Conservation (phyloP, 2,888 invertebrate species). For the Epinotia bilunana region DNA sequence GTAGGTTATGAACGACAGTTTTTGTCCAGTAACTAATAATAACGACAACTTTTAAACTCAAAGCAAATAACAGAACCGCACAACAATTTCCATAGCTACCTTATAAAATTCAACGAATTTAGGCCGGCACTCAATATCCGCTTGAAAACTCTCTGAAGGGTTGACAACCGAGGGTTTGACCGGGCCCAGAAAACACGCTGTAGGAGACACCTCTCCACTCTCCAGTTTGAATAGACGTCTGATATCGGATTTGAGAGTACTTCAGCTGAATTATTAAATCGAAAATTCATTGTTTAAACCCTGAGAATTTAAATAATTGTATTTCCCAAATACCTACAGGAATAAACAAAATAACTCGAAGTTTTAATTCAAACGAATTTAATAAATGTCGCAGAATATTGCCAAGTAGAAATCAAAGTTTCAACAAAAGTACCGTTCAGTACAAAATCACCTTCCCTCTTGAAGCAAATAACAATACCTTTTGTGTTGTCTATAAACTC, state of each 20-base stretch:
- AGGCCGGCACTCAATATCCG: constrained; percentile 34
- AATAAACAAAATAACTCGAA: not conserved
- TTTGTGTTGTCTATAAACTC: not conserved
- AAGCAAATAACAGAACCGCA: constrained; percentile 15
- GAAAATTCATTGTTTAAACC: constrained; percentile 22
- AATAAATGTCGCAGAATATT: too few species aligned
- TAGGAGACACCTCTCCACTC: constrained; percentile 29
- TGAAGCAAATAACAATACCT: constrained; percentile 1
- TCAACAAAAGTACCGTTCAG: not conserved
- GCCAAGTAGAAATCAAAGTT: not conserved
- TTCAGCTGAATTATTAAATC: constrained; percentile 35
- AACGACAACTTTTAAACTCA: not conserved
- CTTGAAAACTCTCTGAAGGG: constrained; percentile 41
- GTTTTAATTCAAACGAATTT: not conserved
- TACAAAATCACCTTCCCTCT: not conserved
- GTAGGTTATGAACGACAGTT: too few species aligned
- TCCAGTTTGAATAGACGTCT: constrained; percentile 38
- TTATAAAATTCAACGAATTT: constrained; percentile 31
- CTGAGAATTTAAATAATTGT: constrained; percentile 8
- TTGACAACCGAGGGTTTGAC: constrained; percentile 36
- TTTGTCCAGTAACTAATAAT: too few species aligned
- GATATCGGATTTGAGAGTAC: constrained; percentile 31
- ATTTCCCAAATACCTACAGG: not conserved
- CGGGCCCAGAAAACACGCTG: constrained; percentile 38
- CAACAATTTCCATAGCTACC: constrained; percentile 1